Conservation (phyloP, 2,797 vertebrate genomes). For the Acipenser transmontanus region DNA sequence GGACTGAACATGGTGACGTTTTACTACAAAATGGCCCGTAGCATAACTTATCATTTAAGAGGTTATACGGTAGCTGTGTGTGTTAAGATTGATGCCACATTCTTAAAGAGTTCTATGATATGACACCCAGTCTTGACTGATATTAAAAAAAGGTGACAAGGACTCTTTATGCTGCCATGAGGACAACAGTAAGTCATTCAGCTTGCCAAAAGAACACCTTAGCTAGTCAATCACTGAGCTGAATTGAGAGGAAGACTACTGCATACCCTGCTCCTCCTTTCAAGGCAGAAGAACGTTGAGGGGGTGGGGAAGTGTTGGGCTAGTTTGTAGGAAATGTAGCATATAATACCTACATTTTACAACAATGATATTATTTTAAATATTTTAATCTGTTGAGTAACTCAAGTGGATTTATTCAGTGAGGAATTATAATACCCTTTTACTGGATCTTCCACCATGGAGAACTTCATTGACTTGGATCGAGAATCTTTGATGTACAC, state of each 20-base stretch:
- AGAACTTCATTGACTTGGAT: conserved; percentile 17
- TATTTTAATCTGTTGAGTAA: conserved; percentile 35
- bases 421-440: conserved; percentile 19
- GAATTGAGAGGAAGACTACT: conserved; percentile 11
- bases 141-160: conserved; percentile 25
- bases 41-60: background rate
- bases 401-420: conserved; percentile 35
- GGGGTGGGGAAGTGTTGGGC: background rate
- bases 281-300: background rate
- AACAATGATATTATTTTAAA: conserved; percentile 25
- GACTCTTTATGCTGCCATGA: conserved; percentile 28
- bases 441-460: conserved; percentile 3
- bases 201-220: conserved; percentile 27
- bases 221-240: conserved; percentile 27
- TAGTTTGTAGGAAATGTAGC: no score
- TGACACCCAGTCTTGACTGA: conserved; percentile 24
- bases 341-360: background rate
- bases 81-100: conserved; percentile 1
- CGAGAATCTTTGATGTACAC: conserved; percentile 15
- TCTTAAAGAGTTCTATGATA: conserved; percentile 13
- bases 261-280: background rate
- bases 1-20: background rate
- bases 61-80: conserved; percentile 1
- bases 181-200: conserved; percentile 31
- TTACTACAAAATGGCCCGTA: background rate